phyloP scores from a whole-genome alignment of 2,113 vertebrate species.

The Atherinomorus stipes region DNA sequence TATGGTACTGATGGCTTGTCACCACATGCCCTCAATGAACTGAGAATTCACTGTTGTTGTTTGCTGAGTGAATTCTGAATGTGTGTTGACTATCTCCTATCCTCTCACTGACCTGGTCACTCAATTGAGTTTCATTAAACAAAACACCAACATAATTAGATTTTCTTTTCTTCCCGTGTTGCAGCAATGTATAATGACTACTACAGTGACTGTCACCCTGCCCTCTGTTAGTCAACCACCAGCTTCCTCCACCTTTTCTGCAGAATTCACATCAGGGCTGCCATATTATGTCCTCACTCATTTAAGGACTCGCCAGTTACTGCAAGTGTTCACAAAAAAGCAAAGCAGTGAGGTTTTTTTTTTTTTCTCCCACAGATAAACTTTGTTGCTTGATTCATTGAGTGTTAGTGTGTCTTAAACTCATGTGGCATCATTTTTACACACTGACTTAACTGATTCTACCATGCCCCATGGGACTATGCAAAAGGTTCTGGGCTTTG shows the following conservation, averaged over 20 bases:
- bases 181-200: not conserved
- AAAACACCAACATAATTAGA: constrained; percentile 4
- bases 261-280: not conserved
- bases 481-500: constrained; percentile 1
- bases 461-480: constrained; percentile 3
- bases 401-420: constrained; percentile 19
- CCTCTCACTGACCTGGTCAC: constrained; percentile 6
- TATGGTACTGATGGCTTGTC: constrained; percentile 58
- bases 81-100: not conserved
- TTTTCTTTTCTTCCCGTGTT: constrained; percentile 16
- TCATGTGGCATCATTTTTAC: constrained; percentile 15
- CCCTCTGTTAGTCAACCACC: not conserved
- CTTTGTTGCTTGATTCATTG: constrained; percentile 10
- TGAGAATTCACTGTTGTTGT: constrained; percentile 24
- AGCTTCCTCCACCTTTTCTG: not conserved
- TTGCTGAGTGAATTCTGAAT: constrained; percentile 32
- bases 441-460: constrained; percentile 7
- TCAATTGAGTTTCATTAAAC: constrained; percentile 13
- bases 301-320: not conserved
- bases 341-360: too few species aligned
- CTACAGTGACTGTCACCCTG: not conserved
- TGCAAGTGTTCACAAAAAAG: constrained; percentile 13
- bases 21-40: constrained; percentile 45
- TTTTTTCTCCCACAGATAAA: not conserved
- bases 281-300: not conserved